Conservation (phyloP, 2,888 invertebrate genomes). For the Thereva nobilitata region DNA sequence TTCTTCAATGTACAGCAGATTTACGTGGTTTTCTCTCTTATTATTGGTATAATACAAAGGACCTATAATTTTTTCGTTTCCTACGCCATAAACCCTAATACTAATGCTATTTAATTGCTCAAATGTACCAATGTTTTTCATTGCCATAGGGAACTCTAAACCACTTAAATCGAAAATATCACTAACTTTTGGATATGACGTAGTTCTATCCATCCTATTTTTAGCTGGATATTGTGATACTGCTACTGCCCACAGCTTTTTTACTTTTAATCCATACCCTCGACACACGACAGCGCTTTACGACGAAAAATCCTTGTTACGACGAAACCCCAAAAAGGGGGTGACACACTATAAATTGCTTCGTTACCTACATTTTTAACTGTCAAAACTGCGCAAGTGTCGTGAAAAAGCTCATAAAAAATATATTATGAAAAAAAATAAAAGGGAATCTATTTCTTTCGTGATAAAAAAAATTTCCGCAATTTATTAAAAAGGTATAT, state of each 20-base stretch:
- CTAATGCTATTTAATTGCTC: neutral
- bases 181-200: neutral
- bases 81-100: neutral
- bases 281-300: no score
- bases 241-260: neutral
- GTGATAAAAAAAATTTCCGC: no score
- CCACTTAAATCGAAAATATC: neutral
- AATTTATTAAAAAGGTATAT: no score
- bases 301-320: no score
- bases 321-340: no score
- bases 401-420: no score
- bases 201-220: neutral
- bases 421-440: no score
- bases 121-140: neutral
- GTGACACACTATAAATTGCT: no score
- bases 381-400: no score
- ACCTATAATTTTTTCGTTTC: neutral
- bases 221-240: neutral
- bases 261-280: neutral
- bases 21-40: neutral
- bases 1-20: neutral
- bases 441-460: no score
- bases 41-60: neutral
- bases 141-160: neutral
- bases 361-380: no score